phyloP scores from a whole-genome alignment of 2,888 invertebrate genomes.

The Oconnorella tubifera region DNA sequence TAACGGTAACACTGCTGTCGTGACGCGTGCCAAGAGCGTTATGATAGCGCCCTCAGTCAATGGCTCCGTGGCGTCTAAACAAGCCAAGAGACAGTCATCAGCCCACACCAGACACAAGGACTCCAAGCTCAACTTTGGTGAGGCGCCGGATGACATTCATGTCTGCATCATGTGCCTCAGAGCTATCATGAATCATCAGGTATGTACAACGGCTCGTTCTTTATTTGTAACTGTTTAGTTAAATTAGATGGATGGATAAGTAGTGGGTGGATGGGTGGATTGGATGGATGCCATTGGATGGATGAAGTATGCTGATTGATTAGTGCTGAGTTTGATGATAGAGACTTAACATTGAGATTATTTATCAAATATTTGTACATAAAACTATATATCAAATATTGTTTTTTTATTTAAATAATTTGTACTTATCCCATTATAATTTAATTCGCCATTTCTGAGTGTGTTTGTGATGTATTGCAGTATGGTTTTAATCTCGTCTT shows the following conservation, averaged over 20 bases:
- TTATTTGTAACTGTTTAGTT: neutral
- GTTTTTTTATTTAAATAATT: neutral
- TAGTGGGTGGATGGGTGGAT: too few relatives aligned
- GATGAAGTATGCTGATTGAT: too few relatives aligned
- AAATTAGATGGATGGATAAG: neutral
- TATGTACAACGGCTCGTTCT: conserved; percentile 37
- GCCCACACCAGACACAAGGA: neutral
- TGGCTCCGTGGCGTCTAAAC: neutral
- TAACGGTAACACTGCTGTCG: too few relatives aligned
- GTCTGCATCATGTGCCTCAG: conserved; percentile 98
- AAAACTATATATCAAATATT: too few relatives aligned
- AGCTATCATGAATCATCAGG: conserved; percentile 99
- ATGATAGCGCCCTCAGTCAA: too few relatives aligned
- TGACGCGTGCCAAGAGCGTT: too few relatives aligned
- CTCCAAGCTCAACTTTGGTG: conserved; percentile 53
- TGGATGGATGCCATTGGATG: too few relatives aligned
- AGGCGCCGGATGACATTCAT: conserved; percentile 91
- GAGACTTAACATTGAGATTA: too few relatives aligned
- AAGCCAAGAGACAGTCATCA: neutral
- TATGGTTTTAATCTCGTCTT: conserved; percentile 99
- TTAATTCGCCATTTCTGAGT: too few relatives aligned
- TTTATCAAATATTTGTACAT: too few relatives aligned
- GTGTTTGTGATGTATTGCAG: conserved; percentile 60
- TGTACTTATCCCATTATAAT: too few relatives aligned
- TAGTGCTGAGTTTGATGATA: too few relatives aligned